Evolutionary conservation across 35 echinoderm and acorn worm species (phyloP).

Genomic region (Strongylocentrotus purpuratus): DNA sequence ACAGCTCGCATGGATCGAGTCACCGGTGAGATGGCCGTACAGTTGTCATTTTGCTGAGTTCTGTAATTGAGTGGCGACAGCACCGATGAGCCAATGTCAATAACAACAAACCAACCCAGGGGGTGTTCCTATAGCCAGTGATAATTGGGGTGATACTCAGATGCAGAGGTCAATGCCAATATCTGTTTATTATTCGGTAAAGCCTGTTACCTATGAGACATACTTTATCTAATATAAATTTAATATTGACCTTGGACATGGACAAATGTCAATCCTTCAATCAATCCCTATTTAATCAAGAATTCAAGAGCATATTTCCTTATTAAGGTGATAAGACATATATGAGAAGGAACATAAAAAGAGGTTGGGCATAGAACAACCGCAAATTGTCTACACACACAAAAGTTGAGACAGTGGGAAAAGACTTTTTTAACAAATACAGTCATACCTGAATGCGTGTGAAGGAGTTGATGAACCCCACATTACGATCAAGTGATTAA

Average conservation of each 20-base stretch:
- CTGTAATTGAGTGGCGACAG: neutral
- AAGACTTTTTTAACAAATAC: neutral
- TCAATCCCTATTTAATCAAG: neutral
- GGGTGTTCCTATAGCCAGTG: neutral
- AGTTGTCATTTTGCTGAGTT: neutral
- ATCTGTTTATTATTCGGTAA: no score
- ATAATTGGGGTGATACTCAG: neutral
- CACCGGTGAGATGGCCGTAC: neutral
- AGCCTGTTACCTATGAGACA: no score
- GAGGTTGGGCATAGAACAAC: neutral
- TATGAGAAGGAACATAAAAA: neutral
- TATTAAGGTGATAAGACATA: neutral
- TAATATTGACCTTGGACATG: neutral
- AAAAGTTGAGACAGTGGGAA: neutral
- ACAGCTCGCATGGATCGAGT: neutral
- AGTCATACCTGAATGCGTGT: slow-evolving; percentile 7
- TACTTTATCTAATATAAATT: neutral
- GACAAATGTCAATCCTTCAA: neutral
- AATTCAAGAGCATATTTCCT: neutral
- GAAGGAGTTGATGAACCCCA: neutral
- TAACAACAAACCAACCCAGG: neutral
- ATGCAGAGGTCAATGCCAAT: no score
- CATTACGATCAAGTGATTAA: neutral
- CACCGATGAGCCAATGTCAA: neutral
- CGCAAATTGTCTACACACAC: no score